These are phyloP conservation scores for Seriola aureovittata DNA, from an alignment of 2,113 vertebrate genomes.

Conservation along the genomic window DNA sequence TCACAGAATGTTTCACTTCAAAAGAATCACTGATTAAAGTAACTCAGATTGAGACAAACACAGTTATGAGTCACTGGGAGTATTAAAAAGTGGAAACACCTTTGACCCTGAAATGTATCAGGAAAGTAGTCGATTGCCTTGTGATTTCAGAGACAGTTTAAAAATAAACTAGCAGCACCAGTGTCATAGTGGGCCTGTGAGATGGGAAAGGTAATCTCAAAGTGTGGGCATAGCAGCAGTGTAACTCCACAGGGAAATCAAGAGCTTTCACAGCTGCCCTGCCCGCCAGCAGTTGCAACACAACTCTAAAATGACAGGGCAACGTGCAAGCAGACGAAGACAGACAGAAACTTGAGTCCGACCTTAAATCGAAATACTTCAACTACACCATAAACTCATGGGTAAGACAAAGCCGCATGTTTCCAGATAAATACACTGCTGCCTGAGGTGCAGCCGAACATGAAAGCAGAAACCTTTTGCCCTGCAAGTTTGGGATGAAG, in stretches of 20 bases:
- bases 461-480: conserved; percentile 14
- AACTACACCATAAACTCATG: conserved; percentile 31
- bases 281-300: conserved; percentile 61
- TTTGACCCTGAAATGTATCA: conserved; percentile 64
- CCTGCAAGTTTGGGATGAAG: conserved; percentile 20
- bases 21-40: background rate
- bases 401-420: conserved; percentile 26
- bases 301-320: conserved; percentile 65
- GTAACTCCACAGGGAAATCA: conserved; percentile 81
- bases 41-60: conserved; percentile 29
- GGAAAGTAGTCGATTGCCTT: conserved; percentile 43
- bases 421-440: conserved; percentile 26
- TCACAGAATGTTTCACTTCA: background rate
- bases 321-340: conserved; percentile 30
- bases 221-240: conserved; percentile 71
- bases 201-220: conserved; percentile 73
- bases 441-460: conserved; percentile 29
- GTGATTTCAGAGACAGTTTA: conserved; percentile 62
- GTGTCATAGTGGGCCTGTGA: conserved; percentile 62
- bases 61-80: conserved; percentile 27
- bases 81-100: conserved; percentile 22
- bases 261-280: conserved; percentile 70
- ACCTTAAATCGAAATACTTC: conserved; percentile 58
- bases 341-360: conserved; percentile 53
- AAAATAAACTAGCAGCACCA: conserved; percentile 64